A percentile compares a stretch with the other conserved stretches of the same genome.
Conservation (phyloP, 2,888 invertebrate species). For the Tipula confusa region DNA sequence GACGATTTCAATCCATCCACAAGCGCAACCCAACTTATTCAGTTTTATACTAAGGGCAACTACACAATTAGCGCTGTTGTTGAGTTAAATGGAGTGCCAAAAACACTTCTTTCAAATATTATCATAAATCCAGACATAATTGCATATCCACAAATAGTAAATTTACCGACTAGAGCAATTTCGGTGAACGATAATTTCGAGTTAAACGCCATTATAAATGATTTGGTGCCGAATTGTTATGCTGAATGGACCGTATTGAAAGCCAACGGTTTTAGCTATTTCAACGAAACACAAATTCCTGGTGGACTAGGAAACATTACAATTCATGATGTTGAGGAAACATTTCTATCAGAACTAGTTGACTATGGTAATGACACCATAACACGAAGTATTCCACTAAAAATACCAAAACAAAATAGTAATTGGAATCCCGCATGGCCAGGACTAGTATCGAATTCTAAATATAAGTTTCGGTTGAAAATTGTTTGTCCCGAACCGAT, state of each 20-base stretch:
- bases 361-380: constrained; percentile 28
- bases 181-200: background rate
- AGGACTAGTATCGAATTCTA: background rate
- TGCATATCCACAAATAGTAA: background rate
- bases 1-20: background rate
- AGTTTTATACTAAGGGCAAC: background rate
- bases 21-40: background rate
- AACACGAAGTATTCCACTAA: background rate
- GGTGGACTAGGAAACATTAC: background rate
- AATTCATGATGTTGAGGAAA: constrained; percentile 22
- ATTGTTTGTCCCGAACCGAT: constrained; percentile 26
- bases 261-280: background rate
- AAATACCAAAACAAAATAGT: background rate
- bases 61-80: background rate
- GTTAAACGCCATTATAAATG: background rate
- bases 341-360: constrained; percentile 30
- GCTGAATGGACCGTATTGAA: background rate
- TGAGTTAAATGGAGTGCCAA: background rate
- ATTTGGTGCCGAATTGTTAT: constrained; percentile 30
- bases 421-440: background rate
- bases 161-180: background rate
- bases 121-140: background rate
- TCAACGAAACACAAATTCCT: background rate
- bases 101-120: background rate
- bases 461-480: constrained; percentile 27